Evolutionary conservation across 2,113 vertebrate genomes (phyloP), one percentile per base, ranked within the genome.

Genomic region (Spea multiplicata): DNA sequence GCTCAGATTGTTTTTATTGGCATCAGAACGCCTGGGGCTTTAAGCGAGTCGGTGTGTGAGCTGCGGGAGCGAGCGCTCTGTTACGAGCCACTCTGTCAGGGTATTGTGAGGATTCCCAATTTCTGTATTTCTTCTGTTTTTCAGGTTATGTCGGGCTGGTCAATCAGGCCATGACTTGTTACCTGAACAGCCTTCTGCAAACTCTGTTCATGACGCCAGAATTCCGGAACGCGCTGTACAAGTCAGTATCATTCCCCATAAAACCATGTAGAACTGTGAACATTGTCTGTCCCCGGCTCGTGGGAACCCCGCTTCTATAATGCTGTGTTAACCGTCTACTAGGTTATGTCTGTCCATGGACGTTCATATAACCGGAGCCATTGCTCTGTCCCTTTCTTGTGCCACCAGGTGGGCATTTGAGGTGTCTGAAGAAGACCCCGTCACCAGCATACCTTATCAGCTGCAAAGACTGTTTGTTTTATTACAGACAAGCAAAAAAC

Each of bases 111-210:
- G 6, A 12, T 53, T 53, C 10, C 50, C 30, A 30, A 30, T 30
- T 30, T 30, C 30, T 44, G 4, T 8, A 4, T 62, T 46, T 66
- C 6, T 1, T 48, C 46, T 57, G 7, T 72, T 44, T 84, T 88
- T 17, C 88, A 99, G 97, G 97, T 82, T 99, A 99, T 53, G 97
- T 99, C 78, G 97, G 97, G 71, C 89, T 99, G 86, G 97, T 99
- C 85, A 99, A 99, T 88, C 97, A 99, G 86, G 97, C 97, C 57
- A 99, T 99, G 97, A 99, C 97, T 76, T 99, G 97, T 86, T 99
- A 99, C 88, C 88, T 99, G 88, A 99, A 99, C 90, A 99, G 97
- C 89, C 94, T 99, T 80, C 91, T 99, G 50, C 97, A 99, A 88
- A 98, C 97, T 1, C 93, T 99, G 84, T 99, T 94, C 87, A 99